Base-by-base conservation (phyloP, 2,797 vertebrate species). In the Pipistrellus nathusii region DNA sequence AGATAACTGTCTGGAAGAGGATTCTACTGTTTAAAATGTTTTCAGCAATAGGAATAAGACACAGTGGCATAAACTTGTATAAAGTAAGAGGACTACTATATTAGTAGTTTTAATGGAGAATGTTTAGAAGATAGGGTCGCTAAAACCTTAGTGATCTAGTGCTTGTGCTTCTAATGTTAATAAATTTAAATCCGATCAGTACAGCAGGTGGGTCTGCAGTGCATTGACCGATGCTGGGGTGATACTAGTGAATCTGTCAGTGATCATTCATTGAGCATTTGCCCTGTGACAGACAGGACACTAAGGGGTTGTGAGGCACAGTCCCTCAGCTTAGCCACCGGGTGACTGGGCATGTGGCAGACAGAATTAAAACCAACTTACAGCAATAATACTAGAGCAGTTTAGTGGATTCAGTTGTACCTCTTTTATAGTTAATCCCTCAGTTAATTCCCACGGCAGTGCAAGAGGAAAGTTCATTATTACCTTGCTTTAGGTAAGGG, bases 21-120 rank as follows among this genome's bases (percentile, higher is more conserved):
- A 91, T 80, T 73, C 62, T 35, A 68, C 55, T 73, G n/a, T 88
- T 88, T 59, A 53, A 90, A 55, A 32, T 75, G 25, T 80, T 80
- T 76, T 72, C 81, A 93, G 48, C 41, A 18, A 68, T 9, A 55
- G 30, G 92, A 72, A 35, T 59, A 69, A 90, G 27, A 64, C 17
- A 46, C 21, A 1, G 53, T 44, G 11, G 8, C 27, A n/a, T 62
- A 53, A 87, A 73, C 8, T 66, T 90, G 69, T 66, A 80, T 84
- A 30, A 84, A 77, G n/a, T 1, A 13, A 23, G 32, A 55, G 23
- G 46, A 62, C 10, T 72, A 62, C 13, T 72, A 1, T 81, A 66
- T 53, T 48, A 62, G 73, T 35, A 21, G 12, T 91, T 72, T 51
- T 77, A 62, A 90, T 35, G 71, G 18, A 46, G 48, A 81, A 30